phyloP scores from a whole-genome alignment of 1,140 invertebrate species.

The Steinernema khuongi region DNA sequence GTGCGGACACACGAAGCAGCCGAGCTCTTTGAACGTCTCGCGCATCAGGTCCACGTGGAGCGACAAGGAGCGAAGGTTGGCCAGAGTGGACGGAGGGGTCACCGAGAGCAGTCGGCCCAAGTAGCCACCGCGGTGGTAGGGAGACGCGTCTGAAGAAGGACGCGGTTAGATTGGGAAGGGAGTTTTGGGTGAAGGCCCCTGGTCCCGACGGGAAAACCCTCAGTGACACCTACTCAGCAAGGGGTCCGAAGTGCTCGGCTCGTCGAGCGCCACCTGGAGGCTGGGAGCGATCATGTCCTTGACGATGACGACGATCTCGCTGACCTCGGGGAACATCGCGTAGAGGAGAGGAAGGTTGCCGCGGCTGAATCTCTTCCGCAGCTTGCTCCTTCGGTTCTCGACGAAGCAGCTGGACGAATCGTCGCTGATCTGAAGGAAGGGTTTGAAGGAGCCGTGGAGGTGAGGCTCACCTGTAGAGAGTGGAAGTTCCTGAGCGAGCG shows the following conservation, averaged over 20 bases:
- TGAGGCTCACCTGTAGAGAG: neutral
- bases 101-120: constrained; percentile 29
- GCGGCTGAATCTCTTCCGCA: constrained; percentile 1
- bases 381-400: neutral
- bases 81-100: neutral
- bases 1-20: constrained; percentile 21
- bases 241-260: constrained; percentile 13
- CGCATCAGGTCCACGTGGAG: constrained; percentile 40
- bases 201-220: neutral
- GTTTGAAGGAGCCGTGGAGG: constrained; percentile 8
- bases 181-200: neutral
- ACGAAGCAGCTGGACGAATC: constrained; percentile 19
- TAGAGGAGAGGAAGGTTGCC: neutral
- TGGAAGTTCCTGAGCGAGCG: constrained; percentile 1
- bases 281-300: constrained; percentile 14
- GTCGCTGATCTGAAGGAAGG: constrained; percentile 25
- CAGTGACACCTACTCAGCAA: neutral
- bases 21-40: constrained; percentile 31
- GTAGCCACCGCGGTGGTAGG: constrained; percentile 43
- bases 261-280: neutral
- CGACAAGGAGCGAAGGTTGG: constrained; percentile 25
- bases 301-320: constrained; percentile 14
- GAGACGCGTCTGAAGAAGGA: constrained; percentile 26
- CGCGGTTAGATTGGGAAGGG: neutral
- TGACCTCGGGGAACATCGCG: neutral